phyloP scores from a whole-genome alignment of 2,113 vertebrate genomes.

The Ranitomeya variabilis region DNA sequence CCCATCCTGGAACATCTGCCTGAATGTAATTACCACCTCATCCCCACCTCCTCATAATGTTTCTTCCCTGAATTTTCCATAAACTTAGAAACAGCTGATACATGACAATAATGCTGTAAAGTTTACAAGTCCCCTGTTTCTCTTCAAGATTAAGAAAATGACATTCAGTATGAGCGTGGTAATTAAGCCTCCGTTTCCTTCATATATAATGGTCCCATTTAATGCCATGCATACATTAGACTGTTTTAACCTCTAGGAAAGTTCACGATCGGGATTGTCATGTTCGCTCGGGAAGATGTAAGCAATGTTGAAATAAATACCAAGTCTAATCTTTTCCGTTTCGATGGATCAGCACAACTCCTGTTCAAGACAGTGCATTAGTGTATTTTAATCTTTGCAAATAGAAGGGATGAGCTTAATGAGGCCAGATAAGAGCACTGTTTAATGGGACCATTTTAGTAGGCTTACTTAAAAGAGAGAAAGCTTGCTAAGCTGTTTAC shows the following conservation, averaged over 20 bases:
- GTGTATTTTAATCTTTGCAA: conserved; percentile 58
- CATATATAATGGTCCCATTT: conserved; percentile 36
- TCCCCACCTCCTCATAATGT: conserved; percentile 15
- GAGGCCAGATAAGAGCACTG: conserved; percentile 58
- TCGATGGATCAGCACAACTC: conserved; percentile 58
- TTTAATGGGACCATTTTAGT: conserved; percentile 59
- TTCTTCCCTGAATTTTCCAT: conserved; percentile 37
- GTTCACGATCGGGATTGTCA: conserved; percentile 51
- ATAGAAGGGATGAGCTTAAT: conserved; percentile 59
- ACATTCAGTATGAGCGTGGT: conserved; percentile 34
- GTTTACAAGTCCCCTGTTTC: conserved; percentile 50
- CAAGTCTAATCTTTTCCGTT: conserved; percentile 53
- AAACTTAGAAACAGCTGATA: conserved; percentile 40
- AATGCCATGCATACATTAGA: conserved; percentile 44
- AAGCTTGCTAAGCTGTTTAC: conserved; percentile 59
- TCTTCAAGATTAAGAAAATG: conserved; percentile 45
- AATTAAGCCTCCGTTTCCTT: conserved; percentile 42
- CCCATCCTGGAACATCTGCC: conserved; percentile 25
- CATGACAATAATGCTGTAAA: conserved; percentile 37
- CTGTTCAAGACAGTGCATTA: conserved; percentile 58
- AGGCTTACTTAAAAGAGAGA: conserved; percentile 59
- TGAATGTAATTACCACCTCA: not conserved
- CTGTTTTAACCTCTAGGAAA: conserved; percentile 52
- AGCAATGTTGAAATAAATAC: conserved; percentile 58
- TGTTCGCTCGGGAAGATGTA: conserved; percentile 48